Base-by-base conservation (phyloP, 2,888 invertebrate species). In the Caenorhabditis wallacei region DNA sequence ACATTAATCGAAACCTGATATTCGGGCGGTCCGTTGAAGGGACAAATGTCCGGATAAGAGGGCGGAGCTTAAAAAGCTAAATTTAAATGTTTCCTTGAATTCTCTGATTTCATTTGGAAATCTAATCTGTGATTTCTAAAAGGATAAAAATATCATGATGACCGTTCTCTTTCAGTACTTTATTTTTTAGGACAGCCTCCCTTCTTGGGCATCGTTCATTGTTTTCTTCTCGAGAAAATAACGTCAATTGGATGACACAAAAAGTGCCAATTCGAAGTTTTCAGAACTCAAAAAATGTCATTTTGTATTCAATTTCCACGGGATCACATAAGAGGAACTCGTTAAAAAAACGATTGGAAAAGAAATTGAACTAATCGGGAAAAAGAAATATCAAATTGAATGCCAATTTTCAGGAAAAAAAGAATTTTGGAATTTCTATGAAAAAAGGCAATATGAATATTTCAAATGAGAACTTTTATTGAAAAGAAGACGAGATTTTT, bases 1-100 rank as follows among this genome's bases (percentile, higher is more conserved):
- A 66, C 66, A 64, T 64, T 53, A 66, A 66, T 48, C 66, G 66
- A 66, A 66, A 66, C 66, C 37, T 48, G 66, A 66, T 66, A 66
- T 66, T 37, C 53, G 10, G 64, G 51, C 64, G 51, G 64, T 53
- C 20, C 37, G 24, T 46, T 61, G 16, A 66, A 37, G 51, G 51
- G 66, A 40, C 66, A 53, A n/a, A 66, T 53, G 51, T 48, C 64
- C 64, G 64, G 13, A 35, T 0, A 46, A 18, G 13, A 10, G 30
- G 48, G 64, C 48, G 30, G 64, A 26, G 48, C n/a, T 48, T 48
- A 2, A 46, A n/a, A 35, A 66, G 37, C 66, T 66, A 53, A 66
- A 66, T 53, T 66, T 66, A 66, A 53, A 66, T 37, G 53, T 37
- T 53, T 66, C 59, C 16, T 59, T 18, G 24, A 13, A 56, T 53